These are phyloP conservation scores for Festucalex cinctus DNA, from an alignment of 2,113 vertebrate species.

Conservation along the genomic window DNA sequence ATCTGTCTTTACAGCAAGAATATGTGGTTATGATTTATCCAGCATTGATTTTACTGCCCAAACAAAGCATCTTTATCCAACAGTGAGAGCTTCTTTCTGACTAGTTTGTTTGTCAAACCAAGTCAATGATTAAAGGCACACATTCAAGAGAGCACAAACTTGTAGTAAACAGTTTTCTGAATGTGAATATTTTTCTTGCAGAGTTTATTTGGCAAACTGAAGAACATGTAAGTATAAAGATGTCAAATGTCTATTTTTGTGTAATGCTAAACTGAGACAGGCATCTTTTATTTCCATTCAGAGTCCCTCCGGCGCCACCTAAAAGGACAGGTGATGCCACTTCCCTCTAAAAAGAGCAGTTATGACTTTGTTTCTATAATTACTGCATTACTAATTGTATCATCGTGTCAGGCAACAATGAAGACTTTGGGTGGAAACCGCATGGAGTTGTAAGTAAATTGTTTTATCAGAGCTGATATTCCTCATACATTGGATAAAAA, in stretches of 20 bases:
- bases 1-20: too few species aligned
- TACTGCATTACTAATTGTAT: neutral
- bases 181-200: conserved; percentile 36
- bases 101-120: conserved; percentile 6
- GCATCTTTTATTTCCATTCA: conserved; percentile 14
- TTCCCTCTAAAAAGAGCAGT: neutral
- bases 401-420: conserved; percentile 20
- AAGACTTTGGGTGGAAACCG: conserved; percentile 57
- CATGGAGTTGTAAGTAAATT: conserved; percentile 31
- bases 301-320: conserved; percentile 57
- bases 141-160: neutral
- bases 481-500: too few species aligned
- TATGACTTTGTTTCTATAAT: neutral
- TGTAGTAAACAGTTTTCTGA: neutral
- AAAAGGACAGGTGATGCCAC: conserved; percentile 54
- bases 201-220: conserved; percentile 73
- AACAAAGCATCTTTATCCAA: conserved; percentile 24
- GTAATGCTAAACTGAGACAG: neutral
- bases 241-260: neutral
- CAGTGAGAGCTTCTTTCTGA: conserved; percentile 1
- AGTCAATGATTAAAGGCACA: conserved; percentile 21
- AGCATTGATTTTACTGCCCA: neutral
- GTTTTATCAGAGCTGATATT: neutral
- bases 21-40: neutral
- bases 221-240: conserved; percentile 57